Base-by-base conservation (phyloP, 2,797 vertebrate species). In the Cuculus canorus region DNA sequence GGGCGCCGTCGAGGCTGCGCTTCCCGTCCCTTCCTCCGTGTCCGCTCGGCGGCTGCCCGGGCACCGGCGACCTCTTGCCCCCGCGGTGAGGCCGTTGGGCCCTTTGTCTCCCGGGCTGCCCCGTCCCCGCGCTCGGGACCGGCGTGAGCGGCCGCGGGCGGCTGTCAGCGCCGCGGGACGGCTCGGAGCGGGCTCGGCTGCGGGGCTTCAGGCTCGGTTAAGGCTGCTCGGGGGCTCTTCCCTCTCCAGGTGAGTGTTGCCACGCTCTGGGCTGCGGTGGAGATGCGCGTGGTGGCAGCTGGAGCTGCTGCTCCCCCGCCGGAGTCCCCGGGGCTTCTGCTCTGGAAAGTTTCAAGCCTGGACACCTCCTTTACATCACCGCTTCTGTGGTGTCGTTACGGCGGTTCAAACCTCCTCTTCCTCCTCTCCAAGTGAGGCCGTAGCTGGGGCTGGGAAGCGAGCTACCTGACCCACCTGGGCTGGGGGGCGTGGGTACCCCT, bases 1-100 rank as follows among this genome's bases (percentile, higher is more conserved):
- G 93, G 92, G 97, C 86, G 92, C 90, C 87, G 91, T 91, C 88
- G 56, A 91, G 68, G 69, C 60, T 13, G 83, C 32, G 65, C 47
- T 15, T 43, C 43, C 43, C 13, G 39, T 39, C 13, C 39, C n/a
- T n/a, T n/a, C n/a, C 39, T 39, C 39, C 39, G 39, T 39, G 39
- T 39, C 39, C 39, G 39, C 39, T 39, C 39, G 39, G 39, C 39
- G 39, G 39, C 39, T 39, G 39, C 39, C 39, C 10, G 39, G 39
- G 39, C 39, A 39, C 39, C 39, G 39, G 39, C 39, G 39, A 39
- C 39, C 39, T 39, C 39, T 39, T 39, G 39, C 10, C 43, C 43
- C 43, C 43, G 43, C 43, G 43, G 43, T 13, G 43, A 43, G 43
- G 43, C 9, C 39, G 43, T 18, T 17, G 43, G 18, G 45, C 43